A percentile compares a stretch with the other conserved stretches of the same genome.
These are phyloP conservation scores for Leptinotarsa haldemani DNA, from an alignment of 2,888 invertebrate species.

Conservation along the genomic window DNA sequence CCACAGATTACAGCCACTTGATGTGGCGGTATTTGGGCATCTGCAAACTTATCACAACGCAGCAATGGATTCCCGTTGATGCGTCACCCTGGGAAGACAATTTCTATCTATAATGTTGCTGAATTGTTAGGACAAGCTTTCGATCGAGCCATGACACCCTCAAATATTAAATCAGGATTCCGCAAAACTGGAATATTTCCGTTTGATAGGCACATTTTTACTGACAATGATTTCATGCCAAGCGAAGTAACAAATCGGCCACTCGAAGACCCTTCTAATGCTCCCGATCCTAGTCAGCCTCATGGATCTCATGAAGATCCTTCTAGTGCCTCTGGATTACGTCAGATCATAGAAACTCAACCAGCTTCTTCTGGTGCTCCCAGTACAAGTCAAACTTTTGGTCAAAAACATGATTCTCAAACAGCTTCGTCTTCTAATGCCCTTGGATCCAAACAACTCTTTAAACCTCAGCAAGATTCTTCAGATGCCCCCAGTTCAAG, in stretches of 20 bases:
- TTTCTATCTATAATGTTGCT: constrained; percentile 61
- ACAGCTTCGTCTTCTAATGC: no score
- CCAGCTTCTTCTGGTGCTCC: no score
- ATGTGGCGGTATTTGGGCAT: constrained; percentile 60
- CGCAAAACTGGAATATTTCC: constrained; percentile 43
- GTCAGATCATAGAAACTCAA: no score
- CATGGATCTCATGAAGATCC: no score
- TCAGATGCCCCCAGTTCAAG: no score
- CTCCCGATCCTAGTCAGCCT: no score
- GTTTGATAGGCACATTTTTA: constrained; percentile 45
- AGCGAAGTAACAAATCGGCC: constrained; percentile 29
- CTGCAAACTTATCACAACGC: constrained; percentile 58
- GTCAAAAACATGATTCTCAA: no score
- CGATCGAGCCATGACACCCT: constrained; percentile 41
- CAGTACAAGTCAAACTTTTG: no score
- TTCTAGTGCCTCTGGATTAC: no score
- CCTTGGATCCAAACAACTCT: no score
- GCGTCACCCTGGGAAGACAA: constrained; percentile 59
- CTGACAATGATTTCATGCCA: constrained; percentile 38
- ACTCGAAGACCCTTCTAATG: no score
- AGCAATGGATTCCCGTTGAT: constrained; percentile 57
- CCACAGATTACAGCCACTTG: constrained; percentile 63
- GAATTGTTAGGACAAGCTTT: constrained; percentile 43
- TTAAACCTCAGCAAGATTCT: no score
- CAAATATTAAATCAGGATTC: constrained; percentile 43